Base-by-base conservation (phyloP, 2,888 invertebrate species). In the Dorcus parallelipipedus region DNA sequence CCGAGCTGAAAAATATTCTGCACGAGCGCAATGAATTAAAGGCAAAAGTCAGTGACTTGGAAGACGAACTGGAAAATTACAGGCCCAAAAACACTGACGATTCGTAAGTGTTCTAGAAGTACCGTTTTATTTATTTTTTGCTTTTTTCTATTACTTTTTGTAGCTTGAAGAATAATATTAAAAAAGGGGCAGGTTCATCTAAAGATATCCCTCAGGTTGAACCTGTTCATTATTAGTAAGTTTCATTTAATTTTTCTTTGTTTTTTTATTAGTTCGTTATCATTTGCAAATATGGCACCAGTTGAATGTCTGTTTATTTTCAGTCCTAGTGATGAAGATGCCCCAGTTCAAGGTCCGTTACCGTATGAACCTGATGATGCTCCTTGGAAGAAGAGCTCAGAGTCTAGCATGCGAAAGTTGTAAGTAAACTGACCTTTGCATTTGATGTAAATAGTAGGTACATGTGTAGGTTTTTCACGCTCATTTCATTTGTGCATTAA, bases 281-380 rank as follows among this genome's bases (percentile, higher is more conserved):
- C 2, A n/a, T 33, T 38, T 50, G 8, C n/a, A 26, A 33, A 23
- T 5, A 50, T n/a, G 50, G n/a, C 38, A 52, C 3, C 26, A 17
- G 0, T 14, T 52, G 38, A 17, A n/a, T 2, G 10, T 55, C 55
- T 26, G 52, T 6, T 58, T 38, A 45, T 55, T 65, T 64, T 38
- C 71, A 76, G 83, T 69, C 81, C 82, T 41, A 74, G 70, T 47
- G 89, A 89, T 45, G 90, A 91, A 64, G 95, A 95, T 72, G 87
- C 91, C 9, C 93, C 95, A 1, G 97, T 98, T 0, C 96, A 98
- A 78, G 98, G 98, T 3, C 98, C 98, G 1, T 82, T 98, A 69
- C 97, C 97, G 26, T 90, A 89, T 54, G 98, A 98, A 78, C 98
- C 98, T 0, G 95, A 95, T 71, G 97, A 98, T 80, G 97, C 97